phyloP scores from a whole-genome alignment of 30 jellyfish, hydroid and myxozoan genomes.

The Cassiopea andromeda region DNA sequence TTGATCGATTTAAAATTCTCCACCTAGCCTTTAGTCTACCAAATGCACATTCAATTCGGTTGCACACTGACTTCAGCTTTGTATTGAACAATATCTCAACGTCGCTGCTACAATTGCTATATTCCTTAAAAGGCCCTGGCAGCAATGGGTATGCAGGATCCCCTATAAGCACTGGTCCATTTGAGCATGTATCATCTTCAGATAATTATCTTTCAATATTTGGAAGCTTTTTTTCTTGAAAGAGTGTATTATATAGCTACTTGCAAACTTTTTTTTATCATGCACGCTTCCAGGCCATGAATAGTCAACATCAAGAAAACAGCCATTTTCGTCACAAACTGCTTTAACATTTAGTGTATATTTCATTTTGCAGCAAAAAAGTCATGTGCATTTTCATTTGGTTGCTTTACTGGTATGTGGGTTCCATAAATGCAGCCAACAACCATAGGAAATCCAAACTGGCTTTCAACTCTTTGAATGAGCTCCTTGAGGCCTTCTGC shows the following conservation, averaged over 20 bases:
- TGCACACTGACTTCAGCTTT: conserved; percentile 69
- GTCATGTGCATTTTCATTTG: conserved; percentile 82
- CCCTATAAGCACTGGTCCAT: conserved; percentile 72
- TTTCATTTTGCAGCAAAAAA: conserved; percentile 77
- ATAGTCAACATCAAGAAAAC: conserved; percentile 62
- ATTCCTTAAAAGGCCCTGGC: conserved; percentile 29
- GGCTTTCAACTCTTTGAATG: conserved; percentile 27
- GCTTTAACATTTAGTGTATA: conserved; percentile 75
- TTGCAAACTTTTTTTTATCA: conserved; percentile 64
- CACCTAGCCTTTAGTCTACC: conserved; percentile 79
- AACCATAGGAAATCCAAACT: conserved; percentile 79
- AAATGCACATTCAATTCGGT: conserved; percentile 74
- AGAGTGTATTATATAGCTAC: conserved; percentile 41
- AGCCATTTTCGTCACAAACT: conserved; percentile 67
- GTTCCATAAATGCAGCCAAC: conserved; percentile 89
- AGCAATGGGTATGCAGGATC: conserved; percentile 87
- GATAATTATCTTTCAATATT: conserved; percentile 27
- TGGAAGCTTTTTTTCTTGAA: conserved; percentile 49
- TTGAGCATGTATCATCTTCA: conserved; percentile 50
- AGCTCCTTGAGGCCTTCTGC: conserved; percentile 56
- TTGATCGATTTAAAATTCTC: conserved; percentile 56
- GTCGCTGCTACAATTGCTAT: neutral
- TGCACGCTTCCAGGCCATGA: conserved; percentile 87
- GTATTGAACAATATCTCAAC: conserved; percentile 21
- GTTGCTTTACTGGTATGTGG: conserved; percentile 74